phyloP scores from a whole-genome alignment of 2,113 vertebrate genomes.

The Nycticebus coucang region DNA sequence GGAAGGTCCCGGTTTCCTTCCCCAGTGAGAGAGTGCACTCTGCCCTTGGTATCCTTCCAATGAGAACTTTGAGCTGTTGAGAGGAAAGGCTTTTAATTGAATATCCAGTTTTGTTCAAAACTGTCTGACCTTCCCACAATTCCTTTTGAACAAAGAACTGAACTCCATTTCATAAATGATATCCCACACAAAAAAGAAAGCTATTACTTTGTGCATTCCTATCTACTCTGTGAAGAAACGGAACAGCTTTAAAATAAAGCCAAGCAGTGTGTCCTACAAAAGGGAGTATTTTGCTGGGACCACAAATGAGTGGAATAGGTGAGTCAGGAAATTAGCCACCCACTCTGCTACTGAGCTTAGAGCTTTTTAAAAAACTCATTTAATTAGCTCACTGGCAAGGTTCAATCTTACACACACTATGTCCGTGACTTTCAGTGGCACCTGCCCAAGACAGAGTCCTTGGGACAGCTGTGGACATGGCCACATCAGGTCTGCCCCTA shows the following conservation, averaged over 20 bases:
- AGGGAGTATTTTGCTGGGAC: conserved; percentile 49
- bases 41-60: background rate
- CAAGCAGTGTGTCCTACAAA: conserved; percentile 55
- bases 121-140: conserved; percentile 53
- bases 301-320: conserved; percentile 65
- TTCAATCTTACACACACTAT: background rate
- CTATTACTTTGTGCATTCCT: conserved; percentile 56
- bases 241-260: conserved; percentile 43
- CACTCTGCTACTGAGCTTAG: conserved; percentile 40
- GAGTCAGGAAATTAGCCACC: conserved; percentile 66
- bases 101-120: conserved; percentile 53
- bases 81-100: conserved; percentile 6
- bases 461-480: background rate
- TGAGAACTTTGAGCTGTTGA: background rate
- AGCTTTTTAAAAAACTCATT: conserved; percentile 7
- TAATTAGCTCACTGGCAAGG: background rate
- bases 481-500: background rate
- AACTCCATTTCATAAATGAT: conserved; percentile 32
- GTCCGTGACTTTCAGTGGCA: background rate
- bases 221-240: conserved; percentile 41
- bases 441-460: background rate
- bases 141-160: conserved; percentile 65
- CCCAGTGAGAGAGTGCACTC: background rate
- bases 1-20: background rate
- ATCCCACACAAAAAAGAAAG: conserved; percentile 71